A percentile compares a stretch with the other conserved stretches of the same genome.
Conservation (phyloP, 2,888 invertebrate genomes). For the Pyrrhia umbra region DNA sequence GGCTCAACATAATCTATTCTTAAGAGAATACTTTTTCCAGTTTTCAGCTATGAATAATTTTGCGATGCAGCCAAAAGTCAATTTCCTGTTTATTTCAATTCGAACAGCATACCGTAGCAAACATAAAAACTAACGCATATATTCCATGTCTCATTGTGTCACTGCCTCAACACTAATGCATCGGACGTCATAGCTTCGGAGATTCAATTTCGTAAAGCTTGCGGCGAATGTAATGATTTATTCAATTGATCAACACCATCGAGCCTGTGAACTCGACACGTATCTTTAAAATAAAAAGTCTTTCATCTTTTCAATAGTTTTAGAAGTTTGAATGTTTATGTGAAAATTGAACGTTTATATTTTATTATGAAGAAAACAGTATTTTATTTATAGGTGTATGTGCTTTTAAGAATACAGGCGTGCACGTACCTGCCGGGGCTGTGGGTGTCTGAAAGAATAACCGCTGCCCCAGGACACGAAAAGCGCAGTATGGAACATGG, state of each 20-base stretch:
- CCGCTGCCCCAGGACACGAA: too few species aligned
- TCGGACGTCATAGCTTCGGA: conserved; percentile 71
- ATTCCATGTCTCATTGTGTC: conserved; percentile 60
- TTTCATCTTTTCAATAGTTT: conserved; percentile 28
- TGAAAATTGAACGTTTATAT: too few species aligned
- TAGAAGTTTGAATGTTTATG: too few species aligned
- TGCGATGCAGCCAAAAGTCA: not conserved
- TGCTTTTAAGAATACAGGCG: too few species aligned
- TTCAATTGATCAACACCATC: conserved; percentile 68
- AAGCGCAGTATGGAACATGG: too few species aligned
- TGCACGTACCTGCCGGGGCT: too few species aligned
- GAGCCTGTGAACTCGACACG: conserved; percentile 25
- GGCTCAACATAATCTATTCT: too few species aligned
- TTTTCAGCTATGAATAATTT: not conserved
- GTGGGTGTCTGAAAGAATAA: too few species aligned
- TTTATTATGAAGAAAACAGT: too few species aligned
- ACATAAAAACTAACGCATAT: not conserved
- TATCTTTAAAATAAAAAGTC: conserved; percentile 13
- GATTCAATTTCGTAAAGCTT: conserved; percentile 78
- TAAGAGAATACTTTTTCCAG: not conserved
- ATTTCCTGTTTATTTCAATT: not conserved
- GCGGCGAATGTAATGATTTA: conserved; percentile 73
- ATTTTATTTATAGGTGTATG: too few species aligned
- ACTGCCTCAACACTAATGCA: conserved; percentile 71
- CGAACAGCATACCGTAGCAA: not conserved